Conservation (phyloP, 2,797 vertebrate genomes). For the Gastrophryne carolinensis region DNA sequence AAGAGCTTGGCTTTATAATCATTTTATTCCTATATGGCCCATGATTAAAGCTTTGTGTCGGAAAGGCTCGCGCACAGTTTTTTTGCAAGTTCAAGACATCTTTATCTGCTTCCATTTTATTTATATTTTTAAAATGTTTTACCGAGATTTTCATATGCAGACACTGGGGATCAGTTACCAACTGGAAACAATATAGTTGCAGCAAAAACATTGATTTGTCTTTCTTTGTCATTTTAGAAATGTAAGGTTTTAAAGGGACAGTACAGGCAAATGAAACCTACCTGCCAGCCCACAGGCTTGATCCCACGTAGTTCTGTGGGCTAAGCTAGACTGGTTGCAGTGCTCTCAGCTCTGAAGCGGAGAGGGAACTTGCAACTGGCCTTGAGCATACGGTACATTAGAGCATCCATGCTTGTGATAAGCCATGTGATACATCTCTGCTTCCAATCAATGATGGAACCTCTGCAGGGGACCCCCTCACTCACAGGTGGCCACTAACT, state of each 20-base stretch:
- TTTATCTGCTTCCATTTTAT: not conserved
- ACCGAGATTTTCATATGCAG: not conserved
- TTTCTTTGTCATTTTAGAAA: not conserved
- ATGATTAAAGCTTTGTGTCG: conserved; percentile 34
- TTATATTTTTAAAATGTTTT: not conserved
- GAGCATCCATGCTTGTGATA: too few species aligned
- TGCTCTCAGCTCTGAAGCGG: too few species aligned
- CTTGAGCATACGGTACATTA: too few species aligned
- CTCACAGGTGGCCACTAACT: too few species aligned
- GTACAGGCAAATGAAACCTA: too few species aligned
- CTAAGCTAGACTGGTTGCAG: too few species aligned
- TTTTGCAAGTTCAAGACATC: not conserved
- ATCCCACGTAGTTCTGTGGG: too few species aligned
- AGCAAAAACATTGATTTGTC: not conserved
- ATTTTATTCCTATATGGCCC: conserved; percentile 35
- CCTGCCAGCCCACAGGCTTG: too few species aligned
- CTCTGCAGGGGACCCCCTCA: too few species aligned
- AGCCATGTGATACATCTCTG: too few species aligned
- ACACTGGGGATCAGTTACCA: not conserved
- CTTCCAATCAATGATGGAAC: too few species aligned
- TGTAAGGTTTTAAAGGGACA: not conserved
- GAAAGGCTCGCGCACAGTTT: not conserved
- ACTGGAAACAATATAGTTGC: not conserved
- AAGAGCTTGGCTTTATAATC: conserved; percentile 44
- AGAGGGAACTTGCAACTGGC: too few species aligned